phyloP scores from a whole-genome alignment of 2,888 invertebrate species.

The Abrostola triplasia region DNA sequence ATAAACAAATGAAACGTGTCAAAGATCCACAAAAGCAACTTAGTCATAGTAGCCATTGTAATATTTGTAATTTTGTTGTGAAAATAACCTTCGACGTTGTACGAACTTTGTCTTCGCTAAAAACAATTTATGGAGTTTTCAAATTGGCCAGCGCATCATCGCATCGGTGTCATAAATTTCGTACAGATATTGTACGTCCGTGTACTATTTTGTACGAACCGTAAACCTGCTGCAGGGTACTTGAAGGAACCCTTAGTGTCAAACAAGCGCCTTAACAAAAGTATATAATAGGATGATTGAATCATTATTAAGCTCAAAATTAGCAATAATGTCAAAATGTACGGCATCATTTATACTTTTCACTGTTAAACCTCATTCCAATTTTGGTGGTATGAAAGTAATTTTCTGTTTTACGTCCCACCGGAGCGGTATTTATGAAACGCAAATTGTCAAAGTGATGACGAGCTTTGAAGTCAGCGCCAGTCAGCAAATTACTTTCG shows the following conservation, averaged over 20 bases:
- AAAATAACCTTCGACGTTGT: too few relatives aligned
- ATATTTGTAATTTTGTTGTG: too few relatives aligned
- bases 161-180: too few relatives aligned
- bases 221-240: too few relatives aligned
- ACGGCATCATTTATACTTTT: neutral
- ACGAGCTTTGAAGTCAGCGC: conserved; percentile 57
- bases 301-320: neutral
- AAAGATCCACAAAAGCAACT: neutral
- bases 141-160: too few relatives aligned
- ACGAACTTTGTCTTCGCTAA: too few relatives aligned
- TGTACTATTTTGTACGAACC: too few relatives aligned
- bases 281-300: too few relatives aligned
- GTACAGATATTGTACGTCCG: too few relatives aligned
- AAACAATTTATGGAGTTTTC: too few relatives aligned
- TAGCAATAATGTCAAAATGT: neutral
- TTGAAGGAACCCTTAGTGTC: too few relatives aligned
- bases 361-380: conserved; percentile 15
- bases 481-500: conserved; percentile 55
- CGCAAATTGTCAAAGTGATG: conserved; percentile 64
- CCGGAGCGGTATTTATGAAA: conserved; percentile 54
- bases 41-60: neutral
- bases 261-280: too few relatives aligned
- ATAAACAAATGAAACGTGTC: neutral
- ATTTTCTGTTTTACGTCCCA: conserved; percentile 55
- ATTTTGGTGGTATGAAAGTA: conserved; percentile 46